Percentiles rank a stretch among this genome's conserved stretches.
phyloP scores from a whole-genome alignment of 2,113 vertebrate species.

The Ciconia maguari region DNA sequence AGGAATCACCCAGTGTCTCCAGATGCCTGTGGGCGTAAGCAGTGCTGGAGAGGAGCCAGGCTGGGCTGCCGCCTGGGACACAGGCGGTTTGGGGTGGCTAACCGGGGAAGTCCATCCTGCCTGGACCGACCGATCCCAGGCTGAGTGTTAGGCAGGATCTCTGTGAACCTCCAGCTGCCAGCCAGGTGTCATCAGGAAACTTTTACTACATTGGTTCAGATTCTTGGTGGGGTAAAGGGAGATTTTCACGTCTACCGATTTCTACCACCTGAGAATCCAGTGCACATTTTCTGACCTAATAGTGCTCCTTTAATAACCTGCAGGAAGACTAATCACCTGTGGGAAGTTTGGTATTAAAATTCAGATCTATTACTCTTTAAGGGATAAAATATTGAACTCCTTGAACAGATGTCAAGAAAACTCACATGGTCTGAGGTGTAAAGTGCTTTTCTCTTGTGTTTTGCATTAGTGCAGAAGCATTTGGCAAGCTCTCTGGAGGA shows the following conservation, averaged over 20 bases:
- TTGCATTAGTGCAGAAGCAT: not conserved
- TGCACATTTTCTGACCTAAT: not conserved
- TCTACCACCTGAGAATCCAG: not conserved
- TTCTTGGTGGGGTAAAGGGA: not conserved
- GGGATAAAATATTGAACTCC: not conserved
- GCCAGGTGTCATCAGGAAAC: not conserved
- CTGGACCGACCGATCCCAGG: rapidly evolving
- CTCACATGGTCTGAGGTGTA: not conserved
- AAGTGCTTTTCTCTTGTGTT: not conserved
- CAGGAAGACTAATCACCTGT: not conserved
- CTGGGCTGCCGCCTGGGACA: not conserved
- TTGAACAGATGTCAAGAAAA: conserved; percentile 2
- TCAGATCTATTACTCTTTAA: not conserved
- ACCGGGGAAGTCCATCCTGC: not conserved
- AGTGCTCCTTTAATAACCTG: not conserved
- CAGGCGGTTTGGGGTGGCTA: rapidly evolving
- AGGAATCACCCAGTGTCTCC: not conserved
- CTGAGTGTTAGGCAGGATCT: not conserved
- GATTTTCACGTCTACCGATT: not conserved
- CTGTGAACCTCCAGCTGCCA: not conserved
- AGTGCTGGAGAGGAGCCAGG: not conserved
- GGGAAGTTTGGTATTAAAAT: not conserved
- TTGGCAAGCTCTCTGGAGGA: not conserved
- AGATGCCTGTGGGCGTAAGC: not conserved
- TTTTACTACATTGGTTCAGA: not conserved